Evolutionary conservation across 2,113 vertebrate species (phyloP), one percentile per base, ranked within the genome.

Genomic region (Bubo bubo): DNA sequence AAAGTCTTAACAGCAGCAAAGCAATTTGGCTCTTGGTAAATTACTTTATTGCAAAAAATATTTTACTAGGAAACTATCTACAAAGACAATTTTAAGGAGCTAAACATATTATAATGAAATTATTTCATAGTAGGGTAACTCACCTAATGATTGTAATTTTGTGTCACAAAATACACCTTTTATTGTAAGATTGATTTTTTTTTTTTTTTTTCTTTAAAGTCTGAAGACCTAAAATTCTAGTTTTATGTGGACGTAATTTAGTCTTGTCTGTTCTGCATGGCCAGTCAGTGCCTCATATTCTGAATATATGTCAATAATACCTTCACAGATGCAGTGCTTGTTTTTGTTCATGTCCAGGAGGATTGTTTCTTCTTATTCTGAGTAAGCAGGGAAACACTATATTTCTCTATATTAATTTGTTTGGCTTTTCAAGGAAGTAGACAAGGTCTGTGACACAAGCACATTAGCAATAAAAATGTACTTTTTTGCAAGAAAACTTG

Each of bases 1-100:
- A 86, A 95, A 67, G 52, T 91, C 62, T 95, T 95, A 93, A 89
- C 68, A 66, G 53, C 63, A 94, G 53, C 35, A 89, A 79, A 81
- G 86, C 92, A 95, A 81, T 96, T 91, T 94, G 77, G 84, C 86
- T 58, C 43, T 37, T 95, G 86, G 87, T 97, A 94, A 95, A 95
- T 97, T 62, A 83, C 68, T 96, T 94, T 82, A 92, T 90, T 87
- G 79, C 50, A 70, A 94, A 89, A 93, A 84, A 43, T 87, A 50
- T 72, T 97, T 95, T 96, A 97, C 66, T 81, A 28, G 62, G 41
- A 76, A 71, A 28, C 68, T 83, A 67, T 43, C 27, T 93, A 60
- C 70, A 93, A 89, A 68, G 88, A 71, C 30, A 87, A 66, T 52
- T 90, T 95, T 70, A 72, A 90, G 94, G 63, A 81, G 14, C 53